Evolutionary conservation across 2,113 vertebrate genomes (phyloP).

Genomic region (Dascyllus trimaculatus): DNA sequence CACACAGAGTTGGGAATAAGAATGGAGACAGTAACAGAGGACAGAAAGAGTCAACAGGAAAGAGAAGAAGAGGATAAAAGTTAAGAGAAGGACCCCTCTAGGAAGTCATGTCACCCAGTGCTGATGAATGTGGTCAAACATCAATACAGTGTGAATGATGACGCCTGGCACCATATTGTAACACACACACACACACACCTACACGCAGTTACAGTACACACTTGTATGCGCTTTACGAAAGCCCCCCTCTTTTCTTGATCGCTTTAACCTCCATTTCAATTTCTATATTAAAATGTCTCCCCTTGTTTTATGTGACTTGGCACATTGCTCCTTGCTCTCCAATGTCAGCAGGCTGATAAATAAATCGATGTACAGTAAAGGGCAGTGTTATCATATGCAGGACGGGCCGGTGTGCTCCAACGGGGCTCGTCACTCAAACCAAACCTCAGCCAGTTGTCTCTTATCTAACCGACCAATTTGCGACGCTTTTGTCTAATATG

Average conservation of each 20-base stretch:
- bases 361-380: constrained; percentile 77
- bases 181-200: constrained; percentile 23
- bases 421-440: constrained; percentile 24
- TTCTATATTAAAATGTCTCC: constrained; percentile 82
- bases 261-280: constrained; percentile 69
- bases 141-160: constrained; percentile 66
- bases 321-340: constrained; percentile 52
- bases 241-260: constrained; percentile 22
- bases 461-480: too few relatives aligned
- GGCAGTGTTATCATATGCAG: constrained; percentile 70
- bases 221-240: constrained; percentile 27
- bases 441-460: background rate
- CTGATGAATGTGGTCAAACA: constrained; percentile 74
- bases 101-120: constrained; percentile 35
- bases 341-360: constrained; percentile 75
- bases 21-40: background rate
- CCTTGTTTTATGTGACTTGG: constrained; percentile 82
- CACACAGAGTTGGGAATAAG: too few relatives aligned
- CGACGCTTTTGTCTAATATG: too few relatives aligned
- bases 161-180: constrained; percentile 15
- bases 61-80: constrained; percentile 26
- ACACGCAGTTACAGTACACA: constrained; percentile 17
- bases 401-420: constrained; percentile 42
- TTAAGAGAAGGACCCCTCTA: constrained; percentile 20
- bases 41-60: constrained; percentile 5